Base-by-base conservation (phyloP, 1,140 invertebrate genomes). In the Parasteatoda tepidariorum region DNA sequence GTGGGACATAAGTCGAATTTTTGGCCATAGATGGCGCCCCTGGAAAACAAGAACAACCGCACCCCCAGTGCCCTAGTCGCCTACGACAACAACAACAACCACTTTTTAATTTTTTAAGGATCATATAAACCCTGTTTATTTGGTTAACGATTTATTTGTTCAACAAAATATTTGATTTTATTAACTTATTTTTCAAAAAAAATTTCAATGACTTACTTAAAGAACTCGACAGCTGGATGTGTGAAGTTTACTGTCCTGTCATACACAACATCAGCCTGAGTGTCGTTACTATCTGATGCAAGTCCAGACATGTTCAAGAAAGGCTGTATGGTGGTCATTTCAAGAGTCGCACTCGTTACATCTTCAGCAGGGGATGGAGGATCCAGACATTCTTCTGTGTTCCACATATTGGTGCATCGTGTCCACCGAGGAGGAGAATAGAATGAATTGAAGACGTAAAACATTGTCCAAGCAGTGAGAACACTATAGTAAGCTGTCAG, bases 401-500 rank as follows among this genome's bases (percentile, higher is more conserved):
- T 97, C 95, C 96, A 98, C 73, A 92, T 91, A 87, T 97, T 95
- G 41, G 92, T 91, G 88, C 97, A 98, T 76, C 93, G 92, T 26
- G 93, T 92, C 97, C 97, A 98, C 1, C 96, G 96, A 81, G 96
- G 93, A 59, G 94, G 92, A 22, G 92, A 91, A 87, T 93, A 93
- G 88, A 98, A 96, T 9, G 96, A 95, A 71, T 95, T 93, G 87
- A 97, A 96, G 87, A 98, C 94, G 88, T 97, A 98, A 89, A 96
- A 97, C 84, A 98, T 92, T n/a, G 94, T 93, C 92, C 97, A 98
- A 13, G 95, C 95, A 88, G 98, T 95, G 88, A 98, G 96, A 71
- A 98, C 95, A 89, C 95, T 97, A 89, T 98, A 98, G 88, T 98
- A 98, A 13, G 96, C 96, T 86, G 97, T 98, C 91, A 98, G 93